Evolutionary conservation across 1,140 invertebrate genomes (phyloP).

Genomic region (Pissodes strobi): DNA sequence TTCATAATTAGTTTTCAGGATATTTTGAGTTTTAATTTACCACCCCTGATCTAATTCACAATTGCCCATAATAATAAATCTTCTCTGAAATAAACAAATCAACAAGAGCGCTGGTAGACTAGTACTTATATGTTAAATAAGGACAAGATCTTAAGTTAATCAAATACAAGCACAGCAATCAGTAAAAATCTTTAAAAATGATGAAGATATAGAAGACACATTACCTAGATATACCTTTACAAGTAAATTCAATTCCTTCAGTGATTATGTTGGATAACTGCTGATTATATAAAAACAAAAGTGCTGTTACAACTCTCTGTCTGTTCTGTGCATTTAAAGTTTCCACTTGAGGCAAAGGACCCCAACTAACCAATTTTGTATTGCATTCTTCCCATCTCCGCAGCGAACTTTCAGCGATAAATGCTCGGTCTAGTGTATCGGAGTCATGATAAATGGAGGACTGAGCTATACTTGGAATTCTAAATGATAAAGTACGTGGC

Average conservation of each 20-base stretch:
- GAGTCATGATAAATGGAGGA: slow-evolving; percentile 88
- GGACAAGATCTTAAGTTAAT: too few species aligned
- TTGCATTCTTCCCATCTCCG: slow-evolving; percentile 84
- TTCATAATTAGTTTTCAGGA: too few species aligned
- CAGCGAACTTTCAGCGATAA: slow-evolving; percentile 78
- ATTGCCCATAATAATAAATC: too few species aligned
- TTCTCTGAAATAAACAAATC: too few species aligned
- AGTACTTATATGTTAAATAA: too few species aligned
- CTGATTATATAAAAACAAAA: slow-evolving; percentile 86
- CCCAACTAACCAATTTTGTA: slow-evolving; percentile 82
- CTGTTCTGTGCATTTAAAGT: slow-evolving; percentile 84
- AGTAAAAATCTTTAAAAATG: too few species aligned
- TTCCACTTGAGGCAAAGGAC: slow-evolving; percentile 83
- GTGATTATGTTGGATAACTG: slow-evolving; percentile 78
- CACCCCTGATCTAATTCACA: too few species aligned
- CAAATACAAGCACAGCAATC: too few species aligned
- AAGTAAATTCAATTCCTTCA: slow-evolving; percentile 78
- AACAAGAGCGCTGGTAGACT: too few species aligned
- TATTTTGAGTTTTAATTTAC: too few species aligned
- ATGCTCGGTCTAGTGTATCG: slow-evolving; percentile 60
- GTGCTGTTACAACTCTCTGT: slow-evolving; percentile 80
- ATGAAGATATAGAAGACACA: too few species aligned
- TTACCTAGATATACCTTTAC: slow-evolving; percentile 82
- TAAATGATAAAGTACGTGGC: slow-evolving; percentile 79
- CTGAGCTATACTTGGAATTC: slow-evolving; percentile 85